Evolutionary conservation across 1,140 invertebrate genomes (phyloP), one percentile per base, ranked within the genome.

Genomic region (Belonocnema kinseyi): DNA sequence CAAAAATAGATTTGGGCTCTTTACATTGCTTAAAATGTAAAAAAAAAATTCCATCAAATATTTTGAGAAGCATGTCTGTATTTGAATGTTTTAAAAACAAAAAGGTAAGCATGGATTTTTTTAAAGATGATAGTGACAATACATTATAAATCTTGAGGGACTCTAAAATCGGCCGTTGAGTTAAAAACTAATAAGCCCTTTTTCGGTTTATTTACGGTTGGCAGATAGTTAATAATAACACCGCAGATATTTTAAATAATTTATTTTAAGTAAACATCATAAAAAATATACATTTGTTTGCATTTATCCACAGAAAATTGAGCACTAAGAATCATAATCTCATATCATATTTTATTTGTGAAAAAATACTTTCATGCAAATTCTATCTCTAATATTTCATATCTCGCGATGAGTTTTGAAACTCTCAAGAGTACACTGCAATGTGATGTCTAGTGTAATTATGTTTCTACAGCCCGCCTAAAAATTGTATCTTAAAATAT

Each of bases 351-450:
- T 21, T 33, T 21, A 56, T n/a, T 10, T 19, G 4, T 7, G 19
- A 56, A 56, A 7, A 56, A 56, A 40, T 58, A 58, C 56, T 58
- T 58, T 8, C 33, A 58, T 58, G 26, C 33, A 58, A 58, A 21
- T 58, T 61, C 26, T 19, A 61, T 61, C 26, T 61, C 26, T 26
- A 58, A 12, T 26, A 61, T 13, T 5, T 11, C 26, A 61, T 11
- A 13, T 1, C 40, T 19, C 13, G 21, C 17, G 21, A 61, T 11
- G 8, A 26, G 13, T 14, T 66, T 14, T 16, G 14, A 33, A 66
- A 40, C 13, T 33, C 12, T 66, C 0, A 40, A 66, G 11, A 16
- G 1, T 16, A 66, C 16, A 6, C 14, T 66, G 16, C 33, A 66
- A 66, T 40, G 58, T 66, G 21, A 66, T 66, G 21, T 66, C 40